Evolutionary conservation across 2,113 vertebrate species (phyloP).

Genomic region (Centropus bengalensis): DNA sequence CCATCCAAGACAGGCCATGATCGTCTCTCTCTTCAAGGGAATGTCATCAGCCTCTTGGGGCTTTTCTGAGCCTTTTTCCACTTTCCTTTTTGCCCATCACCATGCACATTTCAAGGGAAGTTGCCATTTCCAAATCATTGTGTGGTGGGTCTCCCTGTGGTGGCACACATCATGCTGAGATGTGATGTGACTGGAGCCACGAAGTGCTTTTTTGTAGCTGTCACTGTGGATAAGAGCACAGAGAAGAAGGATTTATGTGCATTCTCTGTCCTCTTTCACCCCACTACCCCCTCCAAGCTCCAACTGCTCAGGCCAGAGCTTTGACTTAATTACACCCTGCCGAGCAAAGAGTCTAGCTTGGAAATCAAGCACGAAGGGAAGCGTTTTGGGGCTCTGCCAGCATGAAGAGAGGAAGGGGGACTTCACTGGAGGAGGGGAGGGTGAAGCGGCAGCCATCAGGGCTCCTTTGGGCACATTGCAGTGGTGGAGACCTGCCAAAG

Average conservation of each 20-base stretch:
- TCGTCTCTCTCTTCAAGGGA: neutral
- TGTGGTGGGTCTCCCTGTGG: neutral
- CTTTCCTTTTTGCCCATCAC: neutral
- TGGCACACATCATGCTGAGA: neutral
- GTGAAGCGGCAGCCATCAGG: fast-evolving
- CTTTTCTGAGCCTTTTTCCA: neutral
- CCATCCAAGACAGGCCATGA: neutral
- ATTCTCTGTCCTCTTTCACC: neutral
- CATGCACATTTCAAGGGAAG: neutral
- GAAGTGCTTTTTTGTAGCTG: constrained; percentile 29
- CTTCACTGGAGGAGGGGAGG: neutral
- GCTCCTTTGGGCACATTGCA: neutral
- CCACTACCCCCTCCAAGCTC: neutral
- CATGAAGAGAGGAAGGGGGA: neutral
- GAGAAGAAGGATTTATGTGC: neutral
- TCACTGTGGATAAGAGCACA: neutral
- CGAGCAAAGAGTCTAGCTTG: neutral
- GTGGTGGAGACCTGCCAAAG: neutral
- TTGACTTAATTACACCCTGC: neutral
- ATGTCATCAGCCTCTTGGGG: neutral
- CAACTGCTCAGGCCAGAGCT: neutral
- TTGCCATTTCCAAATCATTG: neutral
- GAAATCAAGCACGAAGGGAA: neutral
- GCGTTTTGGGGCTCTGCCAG: neutral
- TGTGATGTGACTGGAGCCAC: constrained; percentile 6